These are phyloP conservation scores for Scaptodrosophila lebanonensis DNA, from an alignment of 1,140 invertebrate genomes.

Conservation along the genomic window DNA sequence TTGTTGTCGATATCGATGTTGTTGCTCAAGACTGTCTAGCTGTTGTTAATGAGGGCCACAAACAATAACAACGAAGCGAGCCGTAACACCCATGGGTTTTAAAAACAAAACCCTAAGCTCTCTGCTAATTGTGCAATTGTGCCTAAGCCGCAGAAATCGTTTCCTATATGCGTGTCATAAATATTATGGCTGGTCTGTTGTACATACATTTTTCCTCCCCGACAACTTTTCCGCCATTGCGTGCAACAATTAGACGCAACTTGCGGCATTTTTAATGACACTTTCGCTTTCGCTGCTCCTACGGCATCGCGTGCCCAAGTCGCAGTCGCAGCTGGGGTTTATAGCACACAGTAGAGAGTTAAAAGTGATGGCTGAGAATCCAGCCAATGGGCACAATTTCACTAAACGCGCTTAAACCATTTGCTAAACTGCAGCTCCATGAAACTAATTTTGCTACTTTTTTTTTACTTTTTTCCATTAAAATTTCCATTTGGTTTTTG, in stretches of 20 bases:
- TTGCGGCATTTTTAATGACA: constrained; percentile 40
- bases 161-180: constrained; percentile 23
- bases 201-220: constrained; percentile 35
- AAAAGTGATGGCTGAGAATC: constrained; percentile 28
- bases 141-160: not conserved
- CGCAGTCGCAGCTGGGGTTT: constrained; percentile 6
- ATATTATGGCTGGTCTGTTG: not conserved
- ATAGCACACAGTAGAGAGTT: no score
- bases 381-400: constrained; percentile 18
- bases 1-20: constrained; percentile 60
- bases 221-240: constrained; percentile 26
- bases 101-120: no score
- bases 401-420: constrained; percentile 23
- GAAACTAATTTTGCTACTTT: no score
- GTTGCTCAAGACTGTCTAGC: constrained; percentile 2
- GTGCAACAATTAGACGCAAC: constrained; percentile 15
- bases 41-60: constrained; percentile 6
- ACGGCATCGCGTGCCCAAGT: constrained; percentile 41
- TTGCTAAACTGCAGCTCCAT: no score
- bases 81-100: no score
- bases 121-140: no score
- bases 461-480: no score
- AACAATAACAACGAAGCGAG: no score
- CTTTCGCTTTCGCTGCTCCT: constrained; percentile 68
- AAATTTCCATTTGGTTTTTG: no score